These are phyloP conservation scores for Leistus spinibarbis DNA, from an alignment of 2,888 invertebrate genomes.

Conservation along the genomic window DNA sequence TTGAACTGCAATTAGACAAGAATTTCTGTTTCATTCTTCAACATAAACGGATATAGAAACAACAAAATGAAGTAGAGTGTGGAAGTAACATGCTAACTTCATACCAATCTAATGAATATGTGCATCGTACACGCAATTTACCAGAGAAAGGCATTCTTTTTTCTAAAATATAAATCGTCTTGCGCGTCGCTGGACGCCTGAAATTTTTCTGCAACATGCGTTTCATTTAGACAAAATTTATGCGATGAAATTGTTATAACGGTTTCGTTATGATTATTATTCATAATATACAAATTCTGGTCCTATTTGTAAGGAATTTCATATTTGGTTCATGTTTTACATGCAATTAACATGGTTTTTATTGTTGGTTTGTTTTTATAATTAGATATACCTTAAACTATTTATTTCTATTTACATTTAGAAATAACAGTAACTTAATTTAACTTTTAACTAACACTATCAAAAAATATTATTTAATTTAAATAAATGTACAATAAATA, in stretches of 20 bases:
- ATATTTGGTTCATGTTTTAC: background rate
- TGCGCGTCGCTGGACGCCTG: background rate
- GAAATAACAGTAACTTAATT: too few relatives aligned
- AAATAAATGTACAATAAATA: too few relatives aligned
- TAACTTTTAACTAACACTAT: too few relatives aligned
- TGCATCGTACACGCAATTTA: background rate
- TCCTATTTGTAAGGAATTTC: background rate
- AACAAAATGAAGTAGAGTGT: conserved; percentile 2
- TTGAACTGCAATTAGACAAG: background rate
- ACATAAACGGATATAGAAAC: background rate
- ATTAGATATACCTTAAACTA: background rate
- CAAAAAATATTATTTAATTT: too few relatives aligned
- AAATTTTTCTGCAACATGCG: background rate
- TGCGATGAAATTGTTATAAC: background rate
- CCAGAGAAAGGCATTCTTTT: background rate
- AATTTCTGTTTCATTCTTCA: background rate
- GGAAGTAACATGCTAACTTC: background rate
- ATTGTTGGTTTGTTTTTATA: conserved; percentile 5
- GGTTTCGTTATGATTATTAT: background rate
- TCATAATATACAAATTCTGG: background rate
- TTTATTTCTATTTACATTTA: too few relatives aligned
- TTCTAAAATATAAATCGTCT: background rate
- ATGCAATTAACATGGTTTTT: conserved; percentile 1
- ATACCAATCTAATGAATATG: conserved; percentile 2
- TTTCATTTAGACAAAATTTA: background rate